Conservation (phyloP, 2,113 vertebrate species). For the Accipiter cooperii region DNA sequence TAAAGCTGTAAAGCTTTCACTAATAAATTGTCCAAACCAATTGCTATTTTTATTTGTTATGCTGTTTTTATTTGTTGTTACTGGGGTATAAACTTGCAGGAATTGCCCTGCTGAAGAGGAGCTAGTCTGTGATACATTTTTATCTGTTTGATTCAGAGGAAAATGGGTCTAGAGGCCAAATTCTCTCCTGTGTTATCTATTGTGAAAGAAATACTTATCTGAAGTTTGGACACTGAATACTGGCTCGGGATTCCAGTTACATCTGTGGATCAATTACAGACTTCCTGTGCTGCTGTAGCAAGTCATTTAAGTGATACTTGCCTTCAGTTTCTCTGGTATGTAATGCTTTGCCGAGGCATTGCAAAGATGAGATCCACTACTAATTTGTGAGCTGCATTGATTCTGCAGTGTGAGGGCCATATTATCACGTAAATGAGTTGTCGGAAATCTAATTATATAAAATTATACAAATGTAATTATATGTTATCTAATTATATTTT, state of each 20-base stretch:
- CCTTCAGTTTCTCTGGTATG: background rate
- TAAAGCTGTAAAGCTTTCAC: background rate
- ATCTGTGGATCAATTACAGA: background rate
- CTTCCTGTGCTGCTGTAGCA: background rate
- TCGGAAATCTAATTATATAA: background rate
- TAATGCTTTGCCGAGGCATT: background rate
- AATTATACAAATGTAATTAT: constrained; percentile 21
- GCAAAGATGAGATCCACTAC: background rate
- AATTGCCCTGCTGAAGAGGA: background rate
- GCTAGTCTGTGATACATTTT: fast-evolving
- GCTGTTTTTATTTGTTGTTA: background rate
- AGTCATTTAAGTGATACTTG: background rate
- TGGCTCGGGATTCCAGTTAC: background rate
- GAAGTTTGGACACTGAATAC: background rate
- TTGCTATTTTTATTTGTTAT: background rate
- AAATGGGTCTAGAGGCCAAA: background rate
- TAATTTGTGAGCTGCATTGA: background rate
- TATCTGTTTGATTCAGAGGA: background rate
- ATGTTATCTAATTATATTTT: background rate
- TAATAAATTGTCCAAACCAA: background rate
- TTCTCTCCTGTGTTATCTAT: background rate
- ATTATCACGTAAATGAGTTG: background rate
- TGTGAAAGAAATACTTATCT: background rate
- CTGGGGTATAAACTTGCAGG: background rate
- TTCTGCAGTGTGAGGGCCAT: background rate